Evolutionary conservation across 2,888 invertebrate genomes (phyloP).

Genomic region (Drosophila mercatorum): DNA sequence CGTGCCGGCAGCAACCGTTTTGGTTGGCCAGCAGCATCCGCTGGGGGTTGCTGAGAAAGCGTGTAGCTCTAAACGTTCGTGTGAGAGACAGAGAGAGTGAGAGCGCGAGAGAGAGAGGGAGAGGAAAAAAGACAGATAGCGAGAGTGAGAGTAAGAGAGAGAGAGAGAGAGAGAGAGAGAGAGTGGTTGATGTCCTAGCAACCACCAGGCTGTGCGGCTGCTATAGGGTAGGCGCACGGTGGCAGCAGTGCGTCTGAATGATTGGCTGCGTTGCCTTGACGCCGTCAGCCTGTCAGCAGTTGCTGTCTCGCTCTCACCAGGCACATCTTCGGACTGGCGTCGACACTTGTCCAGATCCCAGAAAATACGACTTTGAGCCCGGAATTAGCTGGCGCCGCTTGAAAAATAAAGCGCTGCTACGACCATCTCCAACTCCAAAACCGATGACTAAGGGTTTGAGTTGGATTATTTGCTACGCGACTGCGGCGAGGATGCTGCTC

Average conservation of each 20-base stretch:
- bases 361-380: constrained; percentile 80
- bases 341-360: constrained; percentile 74
- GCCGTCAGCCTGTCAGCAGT: constrained; percentile 41
- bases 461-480: constrained; percentile 74
- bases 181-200: constrained; percentile 55
- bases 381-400: constrained; percentile 78
- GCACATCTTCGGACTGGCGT: constrained; percentile 37
- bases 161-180: constrained; percentile 29
- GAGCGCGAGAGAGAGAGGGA: constrained; percentile 1
- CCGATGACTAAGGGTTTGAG: constrained; percentile 45
- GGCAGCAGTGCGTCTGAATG: constrained; percentile 63
- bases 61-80: constrained; percentile 5
- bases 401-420: constrained; percentile 54
- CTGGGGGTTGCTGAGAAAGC: constrained; percentile 56
- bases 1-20: constrained; percentile 71
- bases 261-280: constrained; percentile 78
- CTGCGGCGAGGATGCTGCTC: constrained; percentile 16
- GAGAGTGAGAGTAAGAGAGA: constrained; percentile 8
- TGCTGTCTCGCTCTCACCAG: constrained; percentile 58
- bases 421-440: constrained; percentile 4
- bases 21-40: constrained; percentile 77
- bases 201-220: constrained; percentile 53
- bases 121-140: constrained; percentile 16
- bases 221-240: constrained; percentile 54
- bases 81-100: constrained; percentile 3